Base-by-base conservation (phyloP, 2,888 invertebrate species). In the Atethmia centrago region DNA sequence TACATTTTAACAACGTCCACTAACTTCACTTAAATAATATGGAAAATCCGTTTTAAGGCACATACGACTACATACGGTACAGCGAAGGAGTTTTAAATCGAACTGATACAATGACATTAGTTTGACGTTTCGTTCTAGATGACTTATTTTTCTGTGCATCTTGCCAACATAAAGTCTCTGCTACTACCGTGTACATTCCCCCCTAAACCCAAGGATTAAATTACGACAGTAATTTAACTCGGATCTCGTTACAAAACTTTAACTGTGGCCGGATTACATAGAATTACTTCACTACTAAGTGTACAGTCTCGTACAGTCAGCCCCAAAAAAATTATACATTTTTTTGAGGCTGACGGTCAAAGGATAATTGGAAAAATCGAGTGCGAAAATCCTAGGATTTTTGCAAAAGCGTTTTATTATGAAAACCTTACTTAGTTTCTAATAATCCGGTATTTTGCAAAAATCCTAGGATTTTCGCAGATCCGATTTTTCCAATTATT, bases 241-340 rank as follows among this genome's bases (percentile, higher is more conserved):
- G 64, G 64, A 77, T 86, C 74, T 81, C 71, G 76, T 85, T 77
- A 82, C 82, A 77, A 82, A 86, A 84, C 82, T 86, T 84, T 55
- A 74, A 53, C 61, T 55, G 72, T 56, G 58, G 61, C 47, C 0
- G 84, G 86, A 78, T 85, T 84, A 86, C 47, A 45, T 73, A 63
- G 70, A 79, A 81, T 86, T 84, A 86, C 82, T 72, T 69, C 56
- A 78, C 77, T 80, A 73, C 75, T 76, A 75, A 67, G 56, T 83
- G 75, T 62, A 61, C 59, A 66, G 64, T 74, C 68, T 77, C 53
- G 47, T 74, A 42, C 58, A 71, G 14, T 55, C 40, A 36, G 10
- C 12, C 16, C 16, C 14, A 45, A 45, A 3, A 9, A 31, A 3
- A 45, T 14, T n/a, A 2, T 14, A 8, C 14, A 28, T 31, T n/a